A percentile compares a stretch with the other conserved stretches of the same genome.
Conservation (phyloP, 2,797 vertebrate genomes). For the Cynodonichthys magdalenae region DNA sequence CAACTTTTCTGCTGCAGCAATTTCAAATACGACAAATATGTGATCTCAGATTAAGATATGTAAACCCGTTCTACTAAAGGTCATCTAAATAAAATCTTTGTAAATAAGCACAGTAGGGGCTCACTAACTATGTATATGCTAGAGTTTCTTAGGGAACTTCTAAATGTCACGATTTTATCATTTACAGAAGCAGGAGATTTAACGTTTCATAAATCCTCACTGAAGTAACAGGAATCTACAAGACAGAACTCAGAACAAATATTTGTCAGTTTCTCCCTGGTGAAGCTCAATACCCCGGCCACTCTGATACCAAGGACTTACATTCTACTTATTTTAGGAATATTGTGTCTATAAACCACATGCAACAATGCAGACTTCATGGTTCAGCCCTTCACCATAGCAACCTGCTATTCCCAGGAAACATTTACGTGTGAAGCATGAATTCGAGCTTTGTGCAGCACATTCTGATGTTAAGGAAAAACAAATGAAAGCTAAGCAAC, state of each 20-base stretch:
- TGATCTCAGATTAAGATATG: background rate
- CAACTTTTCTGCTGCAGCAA: background rate
- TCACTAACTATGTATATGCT: background rate
- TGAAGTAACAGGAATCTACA: background rate
- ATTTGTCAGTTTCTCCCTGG: background rate
- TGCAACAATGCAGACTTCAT: slow-evolving; percentile 17
- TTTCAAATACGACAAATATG: background rate
- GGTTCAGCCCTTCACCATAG: slow-evolving; percentile 29
- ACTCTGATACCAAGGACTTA: slow-evolving; percentile 9
- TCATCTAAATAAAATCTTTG: background rate
- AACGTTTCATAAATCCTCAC: background rate
- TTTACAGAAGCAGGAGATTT: background rate
- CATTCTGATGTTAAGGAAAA: slow-evolving; percentile 41
- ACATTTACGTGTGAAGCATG: slow-evolving; percentile 5
- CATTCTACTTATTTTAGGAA: slow-evolving; percentile 23
- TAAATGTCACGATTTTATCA: background rate
- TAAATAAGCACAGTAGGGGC: background rate
- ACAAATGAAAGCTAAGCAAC: slow-evolving; percentile 55
- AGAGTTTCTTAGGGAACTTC: background rate
- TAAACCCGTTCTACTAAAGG: background rate
- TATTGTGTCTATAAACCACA: slow-evolving; percentile 28
- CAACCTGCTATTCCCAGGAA: slow-evolving; percentile 35
- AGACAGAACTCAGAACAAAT: background rate
- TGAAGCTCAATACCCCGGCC: background rate
- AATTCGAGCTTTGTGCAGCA: slow-evolving; percentile 40